These are phyloP conservation scores for Mesitornis unicolor DNA, from an alignment of 2,113 vertebrate species.

Conservation along the genomic window DNA sequence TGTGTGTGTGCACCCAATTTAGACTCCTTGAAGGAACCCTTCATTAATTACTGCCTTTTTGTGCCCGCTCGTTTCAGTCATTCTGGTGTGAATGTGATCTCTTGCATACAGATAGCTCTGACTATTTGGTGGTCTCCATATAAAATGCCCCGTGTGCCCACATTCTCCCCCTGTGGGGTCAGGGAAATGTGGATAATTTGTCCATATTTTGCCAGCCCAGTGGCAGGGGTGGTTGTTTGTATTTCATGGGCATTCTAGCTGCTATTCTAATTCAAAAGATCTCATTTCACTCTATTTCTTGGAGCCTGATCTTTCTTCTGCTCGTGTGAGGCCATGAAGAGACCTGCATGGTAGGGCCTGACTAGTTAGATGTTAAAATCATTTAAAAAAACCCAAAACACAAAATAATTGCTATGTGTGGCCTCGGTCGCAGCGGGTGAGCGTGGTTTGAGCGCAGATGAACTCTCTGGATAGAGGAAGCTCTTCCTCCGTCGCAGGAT, in stretches of 20 bases:
- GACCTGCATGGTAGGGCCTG: neutral
- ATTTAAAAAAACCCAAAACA: neutral
- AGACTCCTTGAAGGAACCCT: neutral
- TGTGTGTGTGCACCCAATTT: neutral
- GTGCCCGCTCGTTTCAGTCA: neutral
- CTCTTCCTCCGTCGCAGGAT: neutral
- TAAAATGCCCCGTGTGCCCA: neutral
- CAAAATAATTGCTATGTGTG: neutral
- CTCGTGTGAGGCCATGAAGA: neutral
- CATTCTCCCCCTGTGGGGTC: neutral
- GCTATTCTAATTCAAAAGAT: neutral
- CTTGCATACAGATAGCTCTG: neutral
- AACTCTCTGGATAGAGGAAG: neutral
- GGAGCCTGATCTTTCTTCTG: neutral
- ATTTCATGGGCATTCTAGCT: neutral
- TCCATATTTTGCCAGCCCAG: neutral
- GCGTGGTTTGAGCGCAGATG: neutral
- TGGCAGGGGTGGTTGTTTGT: neutral
- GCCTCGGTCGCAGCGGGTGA: fast-evolving
- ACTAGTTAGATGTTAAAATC: neutral
- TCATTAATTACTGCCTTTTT: neutral
- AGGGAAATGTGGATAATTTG: neutral
- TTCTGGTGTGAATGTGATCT: neutral
- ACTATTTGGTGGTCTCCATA: neutral
- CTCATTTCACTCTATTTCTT: neutral